Conservation (phyloP, 2,888 invertebrate species). For the Drepanosiphum platanoidis region DNA sequence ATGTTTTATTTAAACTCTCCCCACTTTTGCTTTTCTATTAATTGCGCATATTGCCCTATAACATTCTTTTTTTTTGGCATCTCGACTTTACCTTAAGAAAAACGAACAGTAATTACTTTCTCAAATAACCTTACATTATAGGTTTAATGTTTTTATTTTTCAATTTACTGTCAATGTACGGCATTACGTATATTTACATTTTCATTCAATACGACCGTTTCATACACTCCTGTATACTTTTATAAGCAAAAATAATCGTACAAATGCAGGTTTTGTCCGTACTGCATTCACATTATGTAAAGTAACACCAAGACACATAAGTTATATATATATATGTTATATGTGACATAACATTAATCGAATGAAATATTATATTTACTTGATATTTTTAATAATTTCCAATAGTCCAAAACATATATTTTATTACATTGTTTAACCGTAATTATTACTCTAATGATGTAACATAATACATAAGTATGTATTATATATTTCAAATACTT, state of each 20-base stretch:
- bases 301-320: too few species aligned
- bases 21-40: constrained; percentile 30
- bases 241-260: neutral
- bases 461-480: too few species aligned
- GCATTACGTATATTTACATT: neutral
- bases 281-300: too few species aligned
- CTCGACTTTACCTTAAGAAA: constrained; percentile 10
- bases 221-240: neutral
- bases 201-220: neutral
- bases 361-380: too few species aligned
- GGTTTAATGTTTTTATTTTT: neutral
- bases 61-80: constrained; percentile 41
- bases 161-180: neutral
- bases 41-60: constrained; percentile 19
- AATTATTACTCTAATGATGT: too few species aligned
- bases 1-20: constrained; percentile 59
- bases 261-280: too few species aligned
- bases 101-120: constrained; percentile 36
- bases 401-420: too few species aligned
- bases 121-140: neutral
- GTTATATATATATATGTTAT: too few species aligned
- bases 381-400: too few species aligned
- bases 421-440: too few species aligned
- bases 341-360: too few species aligned
- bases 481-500: too few species aligned